phyloP scores from a whole-genome alignment of 2,888 invertebrate genomes.

The Arctia plantaginis region DNA sequence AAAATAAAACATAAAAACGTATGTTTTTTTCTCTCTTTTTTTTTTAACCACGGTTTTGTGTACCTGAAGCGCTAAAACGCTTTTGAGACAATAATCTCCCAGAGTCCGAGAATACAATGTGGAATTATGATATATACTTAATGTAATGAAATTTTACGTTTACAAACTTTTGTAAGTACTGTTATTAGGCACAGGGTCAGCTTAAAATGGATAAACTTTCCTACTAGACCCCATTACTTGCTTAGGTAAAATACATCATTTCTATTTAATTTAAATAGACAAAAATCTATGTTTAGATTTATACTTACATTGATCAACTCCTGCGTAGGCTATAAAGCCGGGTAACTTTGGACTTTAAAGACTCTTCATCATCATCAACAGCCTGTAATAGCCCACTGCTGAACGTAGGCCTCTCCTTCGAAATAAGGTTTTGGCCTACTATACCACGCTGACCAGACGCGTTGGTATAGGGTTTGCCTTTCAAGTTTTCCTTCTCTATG shows the following conservation, averaged over 20 bases:
- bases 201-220: background rate
- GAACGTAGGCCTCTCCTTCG: too few relatives aligned
- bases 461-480: too few relatives aligned
- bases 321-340: too few relatives aligned
- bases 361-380: too few relatives aligned
- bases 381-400: too few relatives aligned
- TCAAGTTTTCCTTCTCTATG: too few relatives aligned
- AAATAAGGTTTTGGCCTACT: too few relatives aligned
- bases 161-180: background rate
- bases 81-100: constrained; percentile 40
- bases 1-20: constrained; percentile 44
- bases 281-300: background rate
- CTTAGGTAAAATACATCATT: background rate
- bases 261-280: background rate
- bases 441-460: too few relatives aligned
- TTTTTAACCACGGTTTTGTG: constrained; percentile 23
- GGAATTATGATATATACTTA: constrained; percentile 3
- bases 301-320: too few relatives aligned
- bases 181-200: background rate
- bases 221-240: background rate
- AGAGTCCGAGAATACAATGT: constrained; percentile 10
- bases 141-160: constrained; percentile 18
- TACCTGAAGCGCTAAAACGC: constrained; percentile 32
- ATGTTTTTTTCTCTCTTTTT: constrained; percentile 28
- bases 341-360: too few relatives aligned